These are phyloP conservation scores for Apodemia mormo DNA, from an alignment of 2,888 invertebrate species.

Conservation along the genomic window DNA sequence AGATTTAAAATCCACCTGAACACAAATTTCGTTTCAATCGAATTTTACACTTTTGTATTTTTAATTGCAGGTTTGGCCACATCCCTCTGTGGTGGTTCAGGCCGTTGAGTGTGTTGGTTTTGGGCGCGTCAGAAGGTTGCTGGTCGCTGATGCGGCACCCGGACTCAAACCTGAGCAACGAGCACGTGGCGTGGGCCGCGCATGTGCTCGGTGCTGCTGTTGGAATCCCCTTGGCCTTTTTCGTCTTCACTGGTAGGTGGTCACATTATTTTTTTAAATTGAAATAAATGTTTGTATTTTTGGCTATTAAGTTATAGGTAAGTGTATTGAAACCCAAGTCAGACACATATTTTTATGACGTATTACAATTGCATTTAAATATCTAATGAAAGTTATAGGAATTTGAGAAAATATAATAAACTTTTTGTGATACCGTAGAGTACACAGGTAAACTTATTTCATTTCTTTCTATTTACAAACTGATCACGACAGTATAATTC, in stretches of 20 bases:
- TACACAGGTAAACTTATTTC: no score
- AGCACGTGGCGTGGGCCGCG: conserved; percentile 85
- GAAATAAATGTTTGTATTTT: no score
- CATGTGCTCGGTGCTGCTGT: conserved; percentile 86
- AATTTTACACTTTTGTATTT: background rate
- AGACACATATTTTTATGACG: no score
- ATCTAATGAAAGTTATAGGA: no score
- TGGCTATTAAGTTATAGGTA: no score
- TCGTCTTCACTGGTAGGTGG: conserved; percentile 74
- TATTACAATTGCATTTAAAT: no score
- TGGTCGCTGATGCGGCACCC: conserved; percentile 59
- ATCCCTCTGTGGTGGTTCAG: conserved; percentile 79
- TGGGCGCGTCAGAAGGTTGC: conserved; percentile 83
- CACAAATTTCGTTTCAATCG: background rate
- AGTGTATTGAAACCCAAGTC: no score
- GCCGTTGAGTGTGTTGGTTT: conserved; percentile 82
- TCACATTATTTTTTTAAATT: background rate
- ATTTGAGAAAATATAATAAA: no score
- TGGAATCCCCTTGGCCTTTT: conserved; percentile 84
- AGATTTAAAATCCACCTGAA: background rate
- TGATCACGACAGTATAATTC: no score
- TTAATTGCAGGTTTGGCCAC: conserved; percentile 57
- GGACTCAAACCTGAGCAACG: conserved; percentile 39
- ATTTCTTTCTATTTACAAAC: no score
- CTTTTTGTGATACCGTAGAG: no score